phyloP scores from a whole-genome alignment of 2,797 vertebrate genomes.

The Eulemur coronatus region DNA sequence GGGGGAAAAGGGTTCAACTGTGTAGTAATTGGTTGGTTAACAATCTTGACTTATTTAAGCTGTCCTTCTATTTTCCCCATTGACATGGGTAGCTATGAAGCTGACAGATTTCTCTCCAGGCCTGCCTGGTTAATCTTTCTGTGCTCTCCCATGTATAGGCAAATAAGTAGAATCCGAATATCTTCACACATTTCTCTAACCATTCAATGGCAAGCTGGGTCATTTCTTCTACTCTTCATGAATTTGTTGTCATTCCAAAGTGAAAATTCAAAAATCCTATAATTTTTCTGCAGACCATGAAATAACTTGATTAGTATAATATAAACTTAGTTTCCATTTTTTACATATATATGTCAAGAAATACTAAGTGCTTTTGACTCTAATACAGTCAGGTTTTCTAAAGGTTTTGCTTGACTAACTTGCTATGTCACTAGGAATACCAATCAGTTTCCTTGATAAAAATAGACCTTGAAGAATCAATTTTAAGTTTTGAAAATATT shows the following conservation, averaged over 20 bases:
- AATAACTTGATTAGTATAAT: neutral
- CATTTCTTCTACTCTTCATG: neutral
- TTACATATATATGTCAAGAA: neutral
- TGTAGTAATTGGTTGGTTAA: neutral
- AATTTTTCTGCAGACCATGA: neutral
- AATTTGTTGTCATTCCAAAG: slow-evolving; percentile 8
- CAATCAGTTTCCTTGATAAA: neutral
- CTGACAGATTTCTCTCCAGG: neutral
- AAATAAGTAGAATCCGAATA: neutral
- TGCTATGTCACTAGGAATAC: neutral
- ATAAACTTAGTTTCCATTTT: neutral
- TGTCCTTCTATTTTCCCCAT: neutral
- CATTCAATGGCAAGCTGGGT: neutral
- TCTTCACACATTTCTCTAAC: neutral
- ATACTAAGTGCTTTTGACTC: neutral
- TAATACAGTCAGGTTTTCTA: neutral
- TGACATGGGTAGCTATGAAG: neutral
- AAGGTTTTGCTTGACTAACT: neutral
- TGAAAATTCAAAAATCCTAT: neutral
- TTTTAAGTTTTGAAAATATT: slow-evolving; percentile 1
- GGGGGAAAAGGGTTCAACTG: neutral
- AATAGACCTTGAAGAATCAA: neutral
- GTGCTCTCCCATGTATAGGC: neutral
- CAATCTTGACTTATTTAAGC: neutral
- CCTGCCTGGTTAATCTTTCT: neutral